A percentile compares a stretch with the other conserved stretches of the same genome.
These are phyloP conservation scores for Takifugu ocellatus DNA, from an alignment of 2,797 vertebrate species.

Conservation along the genomic window DNA sequence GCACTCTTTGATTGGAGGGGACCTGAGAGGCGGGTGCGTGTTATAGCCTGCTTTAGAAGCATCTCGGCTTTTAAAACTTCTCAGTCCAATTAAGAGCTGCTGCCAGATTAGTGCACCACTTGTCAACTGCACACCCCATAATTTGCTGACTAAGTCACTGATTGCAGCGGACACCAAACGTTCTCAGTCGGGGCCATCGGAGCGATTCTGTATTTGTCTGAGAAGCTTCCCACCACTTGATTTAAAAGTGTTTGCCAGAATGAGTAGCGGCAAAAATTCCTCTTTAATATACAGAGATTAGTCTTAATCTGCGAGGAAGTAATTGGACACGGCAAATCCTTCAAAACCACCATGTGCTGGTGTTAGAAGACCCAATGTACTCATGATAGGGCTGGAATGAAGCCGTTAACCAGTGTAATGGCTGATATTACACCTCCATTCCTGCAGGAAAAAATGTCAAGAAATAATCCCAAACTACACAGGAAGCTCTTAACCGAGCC, in stretches of 20 bases:
- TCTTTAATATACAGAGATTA: slow-evolving; percentile 9
- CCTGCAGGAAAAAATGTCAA: neutral
- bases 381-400: too few species aligned
- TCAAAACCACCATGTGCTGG: slow-evolving; percentile 3
- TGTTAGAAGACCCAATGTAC: too few species aligned
- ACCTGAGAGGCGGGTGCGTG: slow-evolving; percentile 18
- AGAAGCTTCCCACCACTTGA: slow-evolving; percentile 19
- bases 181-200: slow-evolving; percentile 63
- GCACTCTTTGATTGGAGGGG: neutral
- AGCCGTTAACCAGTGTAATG: too few species aligned
- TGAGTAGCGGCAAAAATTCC: slow-evolving; percentile 15
- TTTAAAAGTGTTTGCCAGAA: slow-evolving; percentile 19
- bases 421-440: neutral
- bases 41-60: slow-evolving; percentile 4
- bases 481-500: too few species aligned
- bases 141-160: slow-evolving; percentile 49
- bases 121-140: slow-evolving; percentile 42
- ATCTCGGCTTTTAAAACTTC: slow-evolving; percentile 4
- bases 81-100: slow-evolving; percentile 29
- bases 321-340: neutral
- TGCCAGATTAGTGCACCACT: slow-evolving; percentile 18
- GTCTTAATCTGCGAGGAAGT: slow-evolving; percentile 1
- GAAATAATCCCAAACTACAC: neutral
- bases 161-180: slow-evolving; percentile 15
- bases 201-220: slow-evolving; percentile 17